These are phyloP conservation scores for Drosophila athabasca DNA, from an alignment of 1,140 invertebrate genomes.

Conservation along the genomic window DNA sequence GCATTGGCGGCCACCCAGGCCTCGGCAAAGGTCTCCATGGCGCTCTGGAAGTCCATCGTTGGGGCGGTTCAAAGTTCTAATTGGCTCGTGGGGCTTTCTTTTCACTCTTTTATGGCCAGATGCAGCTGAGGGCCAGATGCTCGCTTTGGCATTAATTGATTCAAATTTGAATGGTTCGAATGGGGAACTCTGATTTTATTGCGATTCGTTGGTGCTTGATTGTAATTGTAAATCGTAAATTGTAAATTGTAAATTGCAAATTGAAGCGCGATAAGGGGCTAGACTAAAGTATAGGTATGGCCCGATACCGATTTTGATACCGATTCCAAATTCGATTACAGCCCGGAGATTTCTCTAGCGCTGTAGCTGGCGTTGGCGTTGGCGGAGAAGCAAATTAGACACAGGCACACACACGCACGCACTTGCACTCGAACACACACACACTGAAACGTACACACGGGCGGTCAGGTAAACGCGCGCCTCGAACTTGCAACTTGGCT, in stretches of 20 bases:
- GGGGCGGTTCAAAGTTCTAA: constrained; percentile 25
- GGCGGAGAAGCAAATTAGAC: constrained; percentile 63
- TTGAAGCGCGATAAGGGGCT: constrained; percentile 56
- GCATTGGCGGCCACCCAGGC: constrained; percentile 97
- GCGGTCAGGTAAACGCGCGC: constrained; percentile 30
- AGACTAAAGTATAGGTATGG: constrained; percentile 35
- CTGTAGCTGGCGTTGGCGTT: too few species aligned
- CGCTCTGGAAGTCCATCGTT: constrained; percentile 97
- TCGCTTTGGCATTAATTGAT: constrained; percentile 69
- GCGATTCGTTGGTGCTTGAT: constrained; percentile 30
- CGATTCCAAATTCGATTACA: constrained; percentile 16
- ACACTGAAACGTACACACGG: constrained; percentile 9
- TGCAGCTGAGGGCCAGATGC: constrained; percentile 9
- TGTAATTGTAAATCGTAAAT: constrained; percentile 15
- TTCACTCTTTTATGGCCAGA: constrained; percentile 33
- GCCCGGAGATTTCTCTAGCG: constrained; percentile 12
- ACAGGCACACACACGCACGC: constrained; percentile 49
- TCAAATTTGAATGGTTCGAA: constrained; percentile 58
- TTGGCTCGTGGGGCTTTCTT: constrained; percentile 15
- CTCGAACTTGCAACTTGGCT: constrained; percentile 17
- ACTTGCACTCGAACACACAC: constrained; percentile 16
- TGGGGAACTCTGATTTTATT: constrained; percentile 44
- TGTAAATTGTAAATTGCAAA: background rate
- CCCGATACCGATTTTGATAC: constrained; percentile 66
- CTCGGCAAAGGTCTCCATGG: constrained; percentile 98